phyloP scores from a whole-genome alignment of 2,888 invertebrate genomes.

The Aphrophora alni region DNA sequence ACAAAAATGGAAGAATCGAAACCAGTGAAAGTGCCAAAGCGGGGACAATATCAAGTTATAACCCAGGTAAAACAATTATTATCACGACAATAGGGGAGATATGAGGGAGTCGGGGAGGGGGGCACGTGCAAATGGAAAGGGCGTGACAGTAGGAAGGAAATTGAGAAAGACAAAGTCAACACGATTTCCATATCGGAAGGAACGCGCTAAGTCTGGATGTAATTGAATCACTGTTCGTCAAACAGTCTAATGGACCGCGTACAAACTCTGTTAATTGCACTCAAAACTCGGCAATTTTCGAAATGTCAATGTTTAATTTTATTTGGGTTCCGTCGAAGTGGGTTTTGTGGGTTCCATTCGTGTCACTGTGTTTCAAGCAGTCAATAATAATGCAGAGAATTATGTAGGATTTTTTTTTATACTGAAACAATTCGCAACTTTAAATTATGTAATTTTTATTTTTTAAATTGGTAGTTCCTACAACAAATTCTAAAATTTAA shows the following conservation, averaged over 20 bases:
- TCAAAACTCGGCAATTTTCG: neutral
- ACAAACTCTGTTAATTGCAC: neutral
- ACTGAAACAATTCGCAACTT: no score
- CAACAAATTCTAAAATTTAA: no score
- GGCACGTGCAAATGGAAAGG: slow-evolving; percentile 2
- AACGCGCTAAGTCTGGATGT: neutral
- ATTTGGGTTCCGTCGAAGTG: neutral
- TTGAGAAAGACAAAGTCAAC: slow-evolving; percentile 39
- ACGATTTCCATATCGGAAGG: slow-evolving; percentile 34
- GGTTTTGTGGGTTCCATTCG: no score
- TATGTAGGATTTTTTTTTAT: no score
- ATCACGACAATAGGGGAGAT: neutral
- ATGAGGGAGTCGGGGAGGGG: neutral
- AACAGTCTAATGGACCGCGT: neutral
- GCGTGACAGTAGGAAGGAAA: slow-evolving; percentile 17
- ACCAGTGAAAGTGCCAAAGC: neutral
- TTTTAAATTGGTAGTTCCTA: no score
- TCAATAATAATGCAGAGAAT: no score
- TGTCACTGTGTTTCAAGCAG: no score
- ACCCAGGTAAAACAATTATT: slow-evolving; percentile 2
- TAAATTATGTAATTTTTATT: no score
- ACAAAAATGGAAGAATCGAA: neutral
- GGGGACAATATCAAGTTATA: neutral
- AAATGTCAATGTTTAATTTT: neutral
- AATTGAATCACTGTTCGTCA: slow-evolving; percentile 29